Percentiles rank a stretch among this genome's conserved stretches.
These are phyloP conservation scores for Ophion slaviceki DNA, from an alignment of 2,888 invertebrate species.

Conservation along the genomic window DNA sequence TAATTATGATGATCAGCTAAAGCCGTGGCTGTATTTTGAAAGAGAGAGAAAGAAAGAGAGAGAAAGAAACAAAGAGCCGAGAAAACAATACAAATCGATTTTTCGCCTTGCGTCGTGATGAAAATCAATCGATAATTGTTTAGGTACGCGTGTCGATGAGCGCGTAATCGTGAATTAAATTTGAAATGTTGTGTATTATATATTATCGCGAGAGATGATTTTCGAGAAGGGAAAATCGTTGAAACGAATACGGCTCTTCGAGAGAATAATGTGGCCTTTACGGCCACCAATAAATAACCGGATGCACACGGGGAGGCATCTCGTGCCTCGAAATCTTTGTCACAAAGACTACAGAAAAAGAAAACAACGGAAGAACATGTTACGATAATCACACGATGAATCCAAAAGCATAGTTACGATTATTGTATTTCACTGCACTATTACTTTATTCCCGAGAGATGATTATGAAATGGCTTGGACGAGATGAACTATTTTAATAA, in stretches of 20 bases:
- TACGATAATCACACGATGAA: constrained; percentile 57
- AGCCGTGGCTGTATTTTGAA: constrained; percentile 35
- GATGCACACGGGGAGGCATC: constrained; percentile 27
- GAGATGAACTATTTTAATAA: constrained; percentile 77
- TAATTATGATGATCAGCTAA: constrained; percentile 31
- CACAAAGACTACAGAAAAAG: constrained; percentile 13
- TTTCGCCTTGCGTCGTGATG: constrained; percentile 20
- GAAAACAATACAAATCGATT: not conserved
- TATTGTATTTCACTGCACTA: constrained; percentile 69
- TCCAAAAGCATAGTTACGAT: constrained; percentile 58
- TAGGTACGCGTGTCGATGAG: constrained; percentile 1
- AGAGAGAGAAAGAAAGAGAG: constrained; percentile 1
- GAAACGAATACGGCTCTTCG: constrained; percentile 20
- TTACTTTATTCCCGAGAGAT: constrained; percentile 71
- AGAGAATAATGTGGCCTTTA: constrained; percentile 51
- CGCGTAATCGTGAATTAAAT: constrained; percentile 29
- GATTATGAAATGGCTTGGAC: constrained; percentile 68
- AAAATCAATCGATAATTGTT: constrained; percentile 7
- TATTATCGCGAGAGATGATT: constrained; percentile 10
- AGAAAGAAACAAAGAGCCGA: too few species aligned
- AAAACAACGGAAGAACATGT: constrained; percentile 46
- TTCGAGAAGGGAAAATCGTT: constrained; percentile 17
- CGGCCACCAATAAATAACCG: constrained; percentile 26
- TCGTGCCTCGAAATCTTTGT: constrained; percentile 31
- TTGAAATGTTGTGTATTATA: constrained; percentile 48